A percentile compares a stretch with the other conserved stretches of the same genome.
phyloP scores from a whole-genome alignment of 2,888 invertebrate genomes.

The Pandemis cinnamomeana region DNA sequence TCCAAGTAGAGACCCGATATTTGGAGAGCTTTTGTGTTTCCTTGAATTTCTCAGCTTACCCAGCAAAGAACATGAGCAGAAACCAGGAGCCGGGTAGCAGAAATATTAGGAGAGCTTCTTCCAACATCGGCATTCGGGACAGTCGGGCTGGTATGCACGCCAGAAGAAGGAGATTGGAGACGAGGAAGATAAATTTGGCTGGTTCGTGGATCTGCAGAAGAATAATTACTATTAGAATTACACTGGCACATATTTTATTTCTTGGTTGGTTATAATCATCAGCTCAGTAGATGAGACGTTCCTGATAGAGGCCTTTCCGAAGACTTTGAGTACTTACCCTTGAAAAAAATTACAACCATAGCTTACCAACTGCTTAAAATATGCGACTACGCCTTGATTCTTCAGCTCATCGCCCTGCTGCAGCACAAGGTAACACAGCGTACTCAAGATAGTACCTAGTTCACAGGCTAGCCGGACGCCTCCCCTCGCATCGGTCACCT shows the following conservation, averaged over 20 bases:
- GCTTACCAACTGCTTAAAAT: constrained; percentile 95
- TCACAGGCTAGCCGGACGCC: constrained; percentile 91
- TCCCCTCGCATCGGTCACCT: constrained; percentile 64
- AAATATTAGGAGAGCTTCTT: constrained; percentile 96
- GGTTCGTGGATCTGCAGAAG: constrained; percentile 93
- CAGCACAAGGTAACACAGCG: constrained; percentile 93
- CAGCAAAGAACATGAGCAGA: constrained; percentile 98
- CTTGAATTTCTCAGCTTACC: constrained; percentile 84
- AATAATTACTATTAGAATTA: not conserved
- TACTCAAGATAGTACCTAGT: constrained; percentile 92
- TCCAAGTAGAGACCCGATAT: no score
- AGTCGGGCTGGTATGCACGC: constrained; percentile 95
- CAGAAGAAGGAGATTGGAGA: constrained; percentile 95
- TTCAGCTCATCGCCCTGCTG: constrained; percentile 98
- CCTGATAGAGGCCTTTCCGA: not conserved
- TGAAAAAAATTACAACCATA: not conserved
- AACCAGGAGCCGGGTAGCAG: constrained; percentile 99
- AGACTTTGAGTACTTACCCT: not conserved
- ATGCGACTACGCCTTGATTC: constrained; percentile 96
- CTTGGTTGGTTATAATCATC: not conserved
- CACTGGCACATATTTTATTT: not conserved
- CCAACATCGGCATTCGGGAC: constrained; percentile 89
- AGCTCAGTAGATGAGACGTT: not conserved
- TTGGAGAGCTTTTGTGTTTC: not conserved
- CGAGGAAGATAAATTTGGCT: constrained; percentile 96